Percentiles rank a stretch among this genome's conserved stretches.
Conservation (phyloP, 2,113 vertebrate species). For the Acrocephalus kingi region DNA sequence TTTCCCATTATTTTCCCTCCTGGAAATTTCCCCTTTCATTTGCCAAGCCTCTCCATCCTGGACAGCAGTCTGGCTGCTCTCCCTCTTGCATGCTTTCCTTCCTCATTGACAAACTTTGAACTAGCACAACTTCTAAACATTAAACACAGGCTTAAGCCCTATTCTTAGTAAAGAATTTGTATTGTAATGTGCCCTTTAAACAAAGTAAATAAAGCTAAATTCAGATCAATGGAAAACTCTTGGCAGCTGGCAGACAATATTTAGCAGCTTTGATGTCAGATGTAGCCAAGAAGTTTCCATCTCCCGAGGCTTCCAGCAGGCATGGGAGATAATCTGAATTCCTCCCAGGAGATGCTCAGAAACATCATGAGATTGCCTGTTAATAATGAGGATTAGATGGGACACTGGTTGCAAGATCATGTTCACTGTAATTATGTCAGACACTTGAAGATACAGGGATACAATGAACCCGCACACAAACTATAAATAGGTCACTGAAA, state of each 20-base stretch:
- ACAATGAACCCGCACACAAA: not conserved
- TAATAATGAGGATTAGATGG: not conserved
- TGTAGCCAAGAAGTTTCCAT: not conserved
- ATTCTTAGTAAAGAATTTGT: not conserved
- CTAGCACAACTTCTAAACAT: not conserved
- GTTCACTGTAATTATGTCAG: not conserved
- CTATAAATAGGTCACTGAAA: not conserved
- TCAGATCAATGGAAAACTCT: not conserved
- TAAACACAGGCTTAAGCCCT: not conserved
- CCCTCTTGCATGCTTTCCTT: not conserved
- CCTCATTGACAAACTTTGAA: not conserved
- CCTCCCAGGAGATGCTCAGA: not conserved
- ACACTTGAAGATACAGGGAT: not conserved
- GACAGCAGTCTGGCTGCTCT: not conserved
- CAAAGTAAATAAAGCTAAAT: not conserved
- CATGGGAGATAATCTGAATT: not conserved
- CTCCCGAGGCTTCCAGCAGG: not conserved
- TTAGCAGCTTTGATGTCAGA: not conserved
- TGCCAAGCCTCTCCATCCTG: not conserved
- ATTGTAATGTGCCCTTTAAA: not conserved
- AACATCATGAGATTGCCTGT: not conserved
- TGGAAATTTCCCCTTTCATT: not conserved
- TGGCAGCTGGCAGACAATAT: not conserved
- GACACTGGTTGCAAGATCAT: not conserved
- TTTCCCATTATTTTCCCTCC: not conserved